Conservation (phyloP, 2,888 invertebrate species). For the Cheilosia urbana region DNA sequence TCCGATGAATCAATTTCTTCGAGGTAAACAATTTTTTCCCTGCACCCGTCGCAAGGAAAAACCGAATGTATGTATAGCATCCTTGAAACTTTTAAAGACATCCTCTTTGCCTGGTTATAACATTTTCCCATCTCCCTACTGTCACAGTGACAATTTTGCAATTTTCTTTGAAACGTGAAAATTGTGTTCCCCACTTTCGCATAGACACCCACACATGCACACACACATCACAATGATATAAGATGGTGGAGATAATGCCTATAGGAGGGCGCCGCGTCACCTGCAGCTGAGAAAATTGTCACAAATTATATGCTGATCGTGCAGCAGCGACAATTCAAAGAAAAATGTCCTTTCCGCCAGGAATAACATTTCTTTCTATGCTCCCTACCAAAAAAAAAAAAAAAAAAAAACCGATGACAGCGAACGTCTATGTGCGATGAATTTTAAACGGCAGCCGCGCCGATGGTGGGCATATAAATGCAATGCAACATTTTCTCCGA, state of each 20-base stretch:
- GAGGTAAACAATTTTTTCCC: too few relatives aligned
- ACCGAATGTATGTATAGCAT: not conserved
- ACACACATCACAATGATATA: too few relatives aligned
- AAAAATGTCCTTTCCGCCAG: slow-evolving; percentile 69
- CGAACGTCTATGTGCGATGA: slow-evolving; percentile 69
- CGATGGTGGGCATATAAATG: slow-evolving; percentile 39
- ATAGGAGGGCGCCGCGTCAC: slow-evolving; percentile 55
- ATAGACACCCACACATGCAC: not conserved
- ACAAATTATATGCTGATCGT: slow-evolving; percentile 75
- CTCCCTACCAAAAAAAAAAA: slow-evolving; percentile 28
- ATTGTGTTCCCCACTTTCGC: slow-evolving; percentile 44
- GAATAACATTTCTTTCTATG: slow-evolving; percentile 60
- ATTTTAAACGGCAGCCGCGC: slow-evolving; percentile 51
- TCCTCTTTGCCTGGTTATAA: too few relatives aligned
- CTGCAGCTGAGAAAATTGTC: slow-evolving; percentile 72
- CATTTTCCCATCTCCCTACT: not conserved
- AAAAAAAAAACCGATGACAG: slow-evolving; percentile 45
- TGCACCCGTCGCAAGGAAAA: not conserved
- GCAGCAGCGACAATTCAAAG: slow-evolving; percentile 63
- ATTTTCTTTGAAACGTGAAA: slow-evolving; percentile 73
- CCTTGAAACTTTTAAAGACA: not conserved
- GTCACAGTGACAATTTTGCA: slow-evolving; percentile 69
- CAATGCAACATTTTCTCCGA: slow-evolving; percentile 54
- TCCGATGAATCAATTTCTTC: too few relatives aligned
- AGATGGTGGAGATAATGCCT: slow-evolving; percentile 59